Base-by-base conservation (phyloP, 2,113 vertebrate species). In the Formicarius rufipectus region DNA sequence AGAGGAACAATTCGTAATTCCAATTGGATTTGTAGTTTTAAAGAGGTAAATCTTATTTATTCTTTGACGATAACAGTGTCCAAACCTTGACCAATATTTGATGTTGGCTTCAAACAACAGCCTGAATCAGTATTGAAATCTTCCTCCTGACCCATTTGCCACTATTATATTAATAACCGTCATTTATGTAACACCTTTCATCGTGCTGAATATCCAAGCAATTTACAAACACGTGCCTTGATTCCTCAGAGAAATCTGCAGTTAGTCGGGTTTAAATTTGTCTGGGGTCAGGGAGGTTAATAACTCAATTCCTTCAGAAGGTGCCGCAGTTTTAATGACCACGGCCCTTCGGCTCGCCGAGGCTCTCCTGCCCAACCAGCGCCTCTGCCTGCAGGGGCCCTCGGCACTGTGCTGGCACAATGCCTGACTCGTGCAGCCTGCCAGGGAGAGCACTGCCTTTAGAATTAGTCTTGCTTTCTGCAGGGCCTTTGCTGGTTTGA, bases 221-320 rank as follows among this genome's bases (percentile, higher is more conserved):
- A 92, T 96, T 97, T 96, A 94, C 88, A 87, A 97, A 92, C 95
- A 96, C 11, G 62, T 93, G 85, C 83, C 86, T 63, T 23, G 76
- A 95, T 86, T 96, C 86, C 90, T 95, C 37, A 39, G 89, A 95
- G 96, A 6, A 85, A 89, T 93, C 87, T 93, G 88, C 69, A 78
- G 88, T 93, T 78, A 89, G 85, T 56, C 4, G 22, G 88, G 76
- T 87, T 94, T 90, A 87, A 89, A 96, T 96, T 93, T 96, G 92
- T 49, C 64, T 45, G 74, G 69, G 93, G 93, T 94, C 93, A 84
- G 0, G 0, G 53, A 91, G 93, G 91, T 95, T 95, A 97, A 97
- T 96, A 73, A 89, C 91, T 95, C 40, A 0, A 69, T 95, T 91
- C 81, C 91, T 97, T 93, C 93, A 93, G 58, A 95, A 96, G 89